phyloP scores from a whole-genome alignment of 2,113 vertebrate genomes.

The Zosterops lateralis region DNA sequence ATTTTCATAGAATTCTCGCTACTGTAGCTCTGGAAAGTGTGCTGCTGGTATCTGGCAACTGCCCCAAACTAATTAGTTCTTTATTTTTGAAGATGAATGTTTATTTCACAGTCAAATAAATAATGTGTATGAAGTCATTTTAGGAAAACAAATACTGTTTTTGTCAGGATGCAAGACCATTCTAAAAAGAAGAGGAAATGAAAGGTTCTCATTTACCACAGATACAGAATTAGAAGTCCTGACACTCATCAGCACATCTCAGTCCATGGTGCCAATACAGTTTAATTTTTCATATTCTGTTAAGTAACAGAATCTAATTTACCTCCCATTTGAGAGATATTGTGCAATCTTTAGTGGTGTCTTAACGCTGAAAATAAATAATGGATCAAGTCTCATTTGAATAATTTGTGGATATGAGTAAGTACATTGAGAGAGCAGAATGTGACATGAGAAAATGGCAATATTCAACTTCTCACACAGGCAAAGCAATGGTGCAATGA shows the following conservation, averaged over 20 bases:
- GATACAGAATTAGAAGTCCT: not conserved
- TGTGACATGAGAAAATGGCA: not conserved
- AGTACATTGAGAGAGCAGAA: not conserved
- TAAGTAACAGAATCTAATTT: not conserved
- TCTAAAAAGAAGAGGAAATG: not conserved
- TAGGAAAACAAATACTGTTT: not conserved
- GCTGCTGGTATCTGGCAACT: not conserved
- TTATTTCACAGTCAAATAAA: not conserved
- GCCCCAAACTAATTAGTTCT: not conserved
- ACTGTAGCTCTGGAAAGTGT: not conserved
- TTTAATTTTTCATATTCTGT: not conserved
- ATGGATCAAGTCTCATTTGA: not conserved
- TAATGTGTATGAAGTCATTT: not conserved
- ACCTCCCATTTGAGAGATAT: not conserved
- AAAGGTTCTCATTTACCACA: not conserved
- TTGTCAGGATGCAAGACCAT: not conserved
- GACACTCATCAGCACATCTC: not conserved
- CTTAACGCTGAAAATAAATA: conserved; percentile 7
- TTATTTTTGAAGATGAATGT: not conserved
- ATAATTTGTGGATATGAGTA: not conserved
- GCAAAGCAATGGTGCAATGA: not conserved
- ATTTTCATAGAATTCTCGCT: conserved; percentile 10
- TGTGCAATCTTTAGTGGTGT: not conserved
- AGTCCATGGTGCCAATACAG: not conserved
- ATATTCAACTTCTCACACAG: not conserved